phyloP scores from a whole-genome alignment of 2,888 invertebrate species.

The Agelastica alni region DNA sequence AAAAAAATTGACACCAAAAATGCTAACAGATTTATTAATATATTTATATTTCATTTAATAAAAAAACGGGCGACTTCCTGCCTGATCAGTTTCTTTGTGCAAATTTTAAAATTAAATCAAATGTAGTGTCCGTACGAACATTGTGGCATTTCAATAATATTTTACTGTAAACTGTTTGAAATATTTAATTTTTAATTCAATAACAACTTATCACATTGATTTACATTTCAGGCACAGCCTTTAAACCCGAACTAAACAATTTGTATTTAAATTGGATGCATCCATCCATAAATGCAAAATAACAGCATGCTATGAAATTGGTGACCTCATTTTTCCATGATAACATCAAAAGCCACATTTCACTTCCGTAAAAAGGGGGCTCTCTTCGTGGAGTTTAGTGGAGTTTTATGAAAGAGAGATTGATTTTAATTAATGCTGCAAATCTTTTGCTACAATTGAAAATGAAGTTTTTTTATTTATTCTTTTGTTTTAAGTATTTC shows the following conservation, averaged over 20 bases:
- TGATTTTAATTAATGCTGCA: not conserved
- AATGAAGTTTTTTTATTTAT: not conserved
- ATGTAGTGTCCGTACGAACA: no score
- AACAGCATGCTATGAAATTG: not conserved
- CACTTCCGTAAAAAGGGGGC: not conserved
- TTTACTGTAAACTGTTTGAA: no score
- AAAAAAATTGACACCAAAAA: no score
- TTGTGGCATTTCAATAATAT: no score
- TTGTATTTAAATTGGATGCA: slow-evolving; percentile 11
- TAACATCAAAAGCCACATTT: not conserved
- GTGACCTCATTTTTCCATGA: not conserved
- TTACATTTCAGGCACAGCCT: not conserved
- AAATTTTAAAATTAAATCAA: no score
- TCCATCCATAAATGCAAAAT: slow-evolving; percentile 5
- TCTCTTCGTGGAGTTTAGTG: not conserved
- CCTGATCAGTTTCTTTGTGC: no score
- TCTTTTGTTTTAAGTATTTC: no score
- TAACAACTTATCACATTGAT: not conserved
- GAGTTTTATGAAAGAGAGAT: not conserved
- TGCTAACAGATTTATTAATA: no score
- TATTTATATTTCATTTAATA: no score
- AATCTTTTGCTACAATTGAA: no score
- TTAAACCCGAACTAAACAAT: slow-evolving; percentile 1
- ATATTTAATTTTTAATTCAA: no score
- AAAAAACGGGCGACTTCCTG: no score